Evolutionary conservation across 1,140 invertebrate genomes (phyloP).

Genomic region (Diprion similis): DNA sequence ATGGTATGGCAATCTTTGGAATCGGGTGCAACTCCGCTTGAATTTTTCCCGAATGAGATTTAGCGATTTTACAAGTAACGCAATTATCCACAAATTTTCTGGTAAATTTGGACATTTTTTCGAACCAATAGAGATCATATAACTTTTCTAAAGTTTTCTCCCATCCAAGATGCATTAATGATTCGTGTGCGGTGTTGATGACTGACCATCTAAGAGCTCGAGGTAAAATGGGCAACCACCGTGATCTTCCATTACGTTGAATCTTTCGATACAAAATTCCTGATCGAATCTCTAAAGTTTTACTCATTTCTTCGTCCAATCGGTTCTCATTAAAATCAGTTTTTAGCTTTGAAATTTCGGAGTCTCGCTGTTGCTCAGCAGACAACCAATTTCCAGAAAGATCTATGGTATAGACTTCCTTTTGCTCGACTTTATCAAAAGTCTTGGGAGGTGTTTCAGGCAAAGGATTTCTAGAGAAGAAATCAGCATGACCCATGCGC

Average conservation of each 20-base stretch:
- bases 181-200: constrained; percentile 46
- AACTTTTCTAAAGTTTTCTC: constrained; percentile 41
- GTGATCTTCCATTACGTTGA: constrained; percentile 28
- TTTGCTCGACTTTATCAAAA: constrained; percentile 15
- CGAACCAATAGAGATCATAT: constrained; percentile 40
- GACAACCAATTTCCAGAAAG: constrained; percentile 32
- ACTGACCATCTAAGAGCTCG: constrained; percentile 40
- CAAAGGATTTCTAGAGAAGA: constrained; percentile 24
- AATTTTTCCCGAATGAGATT: constrained; percentile 30
- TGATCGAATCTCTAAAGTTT: constrained; percentile 36
- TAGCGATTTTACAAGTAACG: constrained; percentile 32
- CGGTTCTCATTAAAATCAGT: constrained; percentile 22
- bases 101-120: constrained; percentile 30
- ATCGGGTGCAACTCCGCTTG: constrained; percentile 41
- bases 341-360: constrained; percentile 26
- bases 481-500: constrained; percentile 26
- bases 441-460: background rate
- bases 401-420: constrained; percentile 30
- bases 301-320: constrained; percentile 27
- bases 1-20: constrained; percentile 37
- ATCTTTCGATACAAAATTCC: constrained; percentile 36
- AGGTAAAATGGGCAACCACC: constrained; percentile 43
- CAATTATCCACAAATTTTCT: constrained; percentile 38
- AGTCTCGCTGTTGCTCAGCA: constrained; percentile 31
- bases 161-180: constrained; percentile 33